phyloP scores from a whole-genome alignment of 2,888 invertebrate genomes.

The Ornithoptera priamus region DNA sequence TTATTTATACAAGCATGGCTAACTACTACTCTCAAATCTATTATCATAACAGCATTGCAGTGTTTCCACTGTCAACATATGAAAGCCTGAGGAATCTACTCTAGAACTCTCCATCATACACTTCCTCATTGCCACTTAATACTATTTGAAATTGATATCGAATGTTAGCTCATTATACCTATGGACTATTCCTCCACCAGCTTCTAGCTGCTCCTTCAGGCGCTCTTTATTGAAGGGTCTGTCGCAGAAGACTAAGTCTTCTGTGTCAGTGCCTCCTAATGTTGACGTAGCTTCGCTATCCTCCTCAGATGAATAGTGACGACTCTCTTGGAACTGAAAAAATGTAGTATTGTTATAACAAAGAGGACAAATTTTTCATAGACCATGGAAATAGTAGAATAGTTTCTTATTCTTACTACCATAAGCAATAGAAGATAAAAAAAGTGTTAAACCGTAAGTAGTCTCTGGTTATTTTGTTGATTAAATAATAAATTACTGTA shows the following conservation, averaged over 20 bases:
- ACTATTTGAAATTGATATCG: too few relatives aligned
- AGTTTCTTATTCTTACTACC: too few relatives aligned
- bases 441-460: neutral
- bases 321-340: slow-evolving; percentile 51
- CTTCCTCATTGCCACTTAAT: too few relatives aligned
- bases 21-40: too few relatives aligned
- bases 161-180: slow-evolving; percentile 50
- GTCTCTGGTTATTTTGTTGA: too few relatives aligned
- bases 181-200: slow-evolving; percentile 82
- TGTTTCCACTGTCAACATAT: too few relatives aligned
- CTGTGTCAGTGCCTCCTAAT: slow-evolving; percentile 74
- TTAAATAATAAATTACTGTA: neutral
- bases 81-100: too few relatives aligned
- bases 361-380: neutral
- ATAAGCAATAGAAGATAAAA: neutral
- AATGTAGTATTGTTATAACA: neutral
- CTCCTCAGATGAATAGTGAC: slow-evolving; percentile 72
- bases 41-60: too few relatives aligned
- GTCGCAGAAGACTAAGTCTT: slow-evolving; percentile 75
- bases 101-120: too few relatives aligned
- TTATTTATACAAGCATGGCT: too few relatives aligned
- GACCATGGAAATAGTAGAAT: too few relatives aligned
- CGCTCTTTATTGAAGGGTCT: slow-evolving; percentile 76
- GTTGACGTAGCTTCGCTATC: slow-evolving; percentile 66
- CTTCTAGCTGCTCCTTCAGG: slow-evolving; percentile 80